These are phyloP conservation scores for Mechanitis mazaeus DNA, from an alignment of 2,888 invertebrate species.

Conservation along the genomic window DNA sequence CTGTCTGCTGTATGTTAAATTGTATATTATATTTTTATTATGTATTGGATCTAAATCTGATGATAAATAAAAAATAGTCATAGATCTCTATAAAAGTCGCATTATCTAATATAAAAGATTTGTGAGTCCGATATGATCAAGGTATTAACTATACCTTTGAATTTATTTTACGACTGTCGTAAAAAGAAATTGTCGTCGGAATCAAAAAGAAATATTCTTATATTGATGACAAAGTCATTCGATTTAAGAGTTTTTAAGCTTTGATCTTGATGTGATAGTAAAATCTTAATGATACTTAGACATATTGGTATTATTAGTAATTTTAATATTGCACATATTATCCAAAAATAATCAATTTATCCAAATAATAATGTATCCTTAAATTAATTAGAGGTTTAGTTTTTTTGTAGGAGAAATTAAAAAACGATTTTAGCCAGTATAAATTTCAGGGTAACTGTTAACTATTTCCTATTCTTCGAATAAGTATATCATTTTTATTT, in stretches of 20 bases:
- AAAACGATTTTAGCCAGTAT: too few relatives aligned
- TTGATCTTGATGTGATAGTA: neutral
- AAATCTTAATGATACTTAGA: neutral
- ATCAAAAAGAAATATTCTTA: neutral
- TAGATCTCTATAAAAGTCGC: constrained; percentile 19
- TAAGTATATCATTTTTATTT: too few relatives aligned
- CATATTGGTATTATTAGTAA: neutral
- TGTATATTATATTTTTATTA: neutral
- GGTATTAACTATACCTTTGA: constrained; percentile 24
- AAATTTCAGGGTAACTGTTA: too few relatives aligned
- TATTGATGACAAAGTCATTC: neutral
- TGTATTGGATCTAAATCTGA: neutral
- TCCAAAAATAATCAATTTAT: too few relatives aligned
- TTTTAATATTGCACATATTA: too few relatives aligned
- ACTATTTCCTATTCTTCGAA: too few relatives aligned
- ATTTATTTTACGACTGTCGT: constrained; percentile 29
- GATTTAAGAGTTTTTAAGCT: constrained; percentile 3
- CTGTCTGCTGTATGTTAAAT: constrained; percentile 28
- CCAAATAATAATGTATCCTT: too few relatives aligned
- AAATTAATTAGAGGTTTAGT: too few relatives aligned
- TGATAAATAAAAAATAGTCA: neutral
- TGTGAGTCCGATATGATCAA: constrained; percentile 28
- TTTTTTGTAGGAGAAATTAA: too few relatives aligned
- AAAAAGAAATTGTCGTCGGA: constrained; percentile 16
- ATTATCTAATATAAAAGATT: constrained; percentile 21